A percentile compares a stretch with the other conserved stretches of the same genome.
Conservation (phyloP, 2,888 invertebrate genomes). For the Eurytoma adleriae region DNA sequence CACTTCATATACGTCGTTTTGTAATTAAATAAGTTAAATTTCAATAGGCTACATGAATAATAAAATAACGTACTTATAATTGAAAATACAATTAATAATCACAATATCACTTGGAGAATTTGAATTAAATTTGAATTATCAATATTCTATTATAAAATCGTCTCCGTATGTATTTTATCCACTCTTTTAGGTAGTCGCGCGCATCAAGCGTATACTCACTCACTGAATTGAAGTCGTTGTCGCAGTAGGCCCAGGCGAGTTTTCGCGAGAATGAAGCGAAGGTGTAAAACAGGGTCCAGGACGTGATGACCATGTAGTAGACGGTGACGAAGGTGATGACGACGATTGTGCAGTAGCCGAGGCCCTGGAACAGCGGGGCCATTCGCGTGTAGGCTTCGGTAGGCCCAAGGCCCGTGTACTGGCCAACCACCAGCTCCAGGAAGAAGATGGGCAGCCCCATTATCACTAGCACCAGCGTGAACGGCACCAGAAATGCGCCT, state of each 20-base stretch:
- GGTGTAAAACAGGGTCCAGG: constrained; percentile 87
- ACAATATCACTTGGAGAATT: too few relatives aligned
- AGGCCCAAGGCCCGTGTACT: constrained; percentile 87
- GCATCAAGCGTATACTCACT: constrained; percentile 77
- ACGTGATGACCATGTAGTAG: constrained; percentile 89
- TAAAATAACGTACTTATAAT: too few relatives aligned
- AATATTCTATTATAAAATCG: too few relatives aligned
- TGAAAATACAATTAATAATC: too few relatives aligned
- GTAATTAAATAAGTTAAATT: too few relatives aligned
- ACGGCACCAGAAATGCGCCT: constrained; percentile 88
- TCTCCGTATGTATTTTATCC: too few relatives aligned
- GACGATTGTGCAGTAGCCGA: constrained; percentile 83
- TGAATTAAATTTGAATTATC: too few relatives aligned
- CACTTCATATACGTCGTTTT: too few relatives aligned
- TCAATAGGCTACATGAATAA: too few relatives aligned
- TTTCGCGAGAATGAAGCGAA: constrained; percentile 82
- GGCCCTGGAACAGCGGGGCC: constrained; percentile 78
- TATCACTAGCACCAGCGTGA: constrained; percentile 84
- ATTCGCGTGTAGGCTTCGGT: constrained; percentile 80
- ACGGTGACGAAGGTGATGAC: constrained; percentile 85
- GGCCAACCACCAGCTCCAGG: constrained; percentile 87
- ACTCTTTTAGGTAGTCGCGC: too few relatives aligned
- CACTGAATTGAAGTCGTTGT: constrained; percentile 80
- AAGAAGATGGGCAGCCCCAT: constrained; percentile 89
- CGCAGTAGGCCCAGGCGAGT: constrained; percentile 84